Conservation (phyloP, 2,797 vertebrate genomes). For the Microctenopoma stevenorrisi region DNA sequence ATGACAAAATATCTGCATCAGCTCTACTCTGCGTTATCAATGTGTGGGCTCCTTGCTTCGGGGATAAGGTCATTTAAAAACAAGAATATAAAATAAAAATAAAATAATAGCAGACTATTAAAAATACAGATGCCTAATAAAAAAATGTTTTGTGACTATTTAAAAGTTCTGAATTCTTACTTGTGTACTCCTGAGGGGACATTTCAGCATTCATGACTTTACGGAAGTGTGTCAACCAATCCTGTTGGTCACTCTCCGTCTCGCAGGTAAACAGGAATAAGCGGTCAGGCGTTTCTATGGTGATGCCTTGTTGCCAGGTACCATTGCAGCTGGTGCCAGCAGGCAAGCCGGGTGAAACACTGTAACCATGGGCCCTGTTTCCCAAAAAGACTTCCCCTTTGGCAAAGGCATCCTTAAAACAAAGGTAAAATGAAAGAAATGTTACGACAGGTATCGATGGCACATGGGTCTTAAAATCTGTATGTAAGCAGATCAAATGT, state of each 20-base stretch:
- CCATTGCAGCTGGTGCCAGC: slow-evolving; percentile 82
- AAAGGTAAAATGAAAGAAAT: neutral
- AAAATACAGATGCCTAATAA: neutral
- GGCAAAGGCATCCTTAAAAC: slow-evolving; percentile 89
- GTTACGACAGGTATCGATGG: no score
- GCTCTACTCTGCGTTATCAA: no score
- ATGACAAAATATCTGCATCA: no score
- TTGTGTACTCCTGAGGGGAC: slow-evolving; percentile 92
- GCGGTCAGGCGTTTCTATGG: slow-evolving; percentile 89
- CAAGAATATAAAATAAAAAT: neutral
- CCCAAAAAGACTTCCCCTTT: slow-evolving; percentile 93
- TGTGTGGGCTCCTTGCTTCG: no score
- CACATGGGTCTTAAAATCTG: no score
- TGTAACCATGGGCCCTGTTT: slow-evolving; percentile 86
- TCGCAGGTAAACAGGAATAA: slow-evolving; percentile 92
- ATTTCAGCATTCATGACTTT: slow-evolving; percentile 82
- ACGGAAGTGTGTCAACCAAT: slow-evolving; percentile 87
- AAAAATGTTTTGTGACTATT: neutral
- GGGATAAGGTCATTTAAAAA: no score
- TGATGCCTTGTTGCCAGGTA: slow-evolving; percentile 88
- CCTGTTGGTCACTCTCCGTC: slow-evolving; percentile 86
- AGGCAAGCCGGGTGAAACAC: slow-evolving; percentile 79
- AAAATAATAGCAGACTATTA: neutral
- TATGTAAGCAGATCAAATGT: no score
- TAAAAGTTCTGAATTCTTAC: slow-evolving; percentile 73